Conservation (phyloP, 2,113 vertebrate species). For the Dromas ardeola region DNA sequence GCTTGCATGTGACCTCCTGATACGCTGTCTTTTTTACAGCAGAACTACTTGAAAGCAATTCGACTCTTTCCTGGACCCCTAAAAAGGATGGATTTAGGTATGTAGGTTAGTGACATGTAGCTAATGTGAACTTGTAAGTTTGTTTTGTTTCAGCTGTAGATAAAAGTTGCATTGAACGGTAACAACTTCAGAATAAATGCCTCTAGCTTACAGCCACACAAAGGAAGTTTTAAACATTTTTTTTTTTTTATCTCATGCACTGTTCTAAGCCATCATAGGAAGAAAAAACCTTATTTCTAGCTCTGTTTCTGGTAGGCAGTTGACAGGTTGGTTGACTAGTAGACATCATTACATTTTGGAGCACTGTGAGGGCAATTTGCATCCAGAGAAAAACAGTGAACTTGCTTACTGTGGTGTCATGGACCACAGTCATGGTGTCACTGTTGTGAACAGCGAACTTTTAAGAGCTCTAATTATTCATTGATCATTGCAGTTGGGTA, state of each 20-base stretch:
- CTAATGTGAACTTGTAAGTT: no score
- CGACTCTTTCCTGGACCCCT: conserved; percentile 76
- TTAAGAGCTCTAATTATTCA: background rate
- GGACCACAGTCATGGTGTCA: background rate
- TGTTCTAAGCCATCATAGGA: background rate
- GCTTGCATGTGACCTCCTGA: background rate
- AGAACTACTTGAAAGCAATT: conserved; percentile 76
- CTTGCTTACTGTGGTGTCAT: accelerated
- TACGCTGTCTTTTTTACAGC: conserved; percentile 24
- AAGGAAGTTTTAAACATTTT: background rate
- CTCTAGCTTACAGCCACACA: background rate
- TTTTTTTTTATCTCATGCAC: background rate
- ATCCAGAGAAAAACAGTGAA: background rate
- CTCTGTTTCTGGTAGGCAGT: background rate
- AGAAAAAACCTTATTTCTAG: background rate
- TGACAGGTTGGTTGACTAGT: background rate
- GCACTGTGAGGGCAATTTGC: background rate
- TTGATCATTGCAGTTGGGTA: background rate
- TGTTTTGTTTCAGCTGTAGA: background rate
- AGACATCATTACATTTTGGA: accelerated
- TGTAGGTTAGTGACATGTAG: background rate
- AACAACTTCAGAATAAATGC: background rate
- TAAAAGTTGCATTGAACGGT: accelerated
- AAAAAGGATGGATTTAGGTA: conserved; percentile 79
- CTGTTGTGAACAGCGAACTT: background rate